Evolutionary conservation across 2,888 invertebrate species (phyloP).

Genomic region (Teleiodes luculella): DNA sequence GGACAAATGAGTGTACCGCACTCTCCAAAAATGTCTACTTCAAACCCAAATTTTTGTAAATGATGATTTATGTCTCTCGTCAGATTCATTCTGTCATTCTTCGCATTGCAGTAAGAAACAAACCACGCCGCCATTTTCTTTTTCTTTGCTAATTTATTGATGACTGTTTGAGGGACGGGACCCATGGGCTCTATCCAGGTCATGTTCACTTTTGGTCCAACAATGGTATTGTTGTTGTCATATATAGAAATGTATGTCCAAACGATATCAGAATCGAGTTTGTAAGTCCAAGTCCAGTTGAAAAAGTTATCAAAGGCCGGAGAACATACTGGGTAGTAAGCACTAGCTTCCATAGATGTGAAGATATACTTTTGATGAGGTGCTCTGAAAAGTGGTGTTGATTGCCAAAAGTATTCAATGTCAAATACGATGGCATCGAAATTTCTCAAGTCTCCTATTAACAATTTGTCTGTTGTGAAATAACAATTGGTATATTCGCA

Average conservation of each 20-base stretch:
- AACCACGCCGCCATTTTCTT: constrained; percentile 61
- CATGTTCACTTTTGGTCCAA: constrained; percentile 60
- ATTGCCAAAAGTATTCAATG: constrained; percentile 54
- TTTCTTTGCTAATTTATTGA: constrained; percentile 41
- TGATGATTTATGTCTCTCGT: constrained; percentile 32
- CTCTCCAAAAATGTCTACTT: constrained; percentile 54
- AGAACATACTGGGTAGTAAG: constrained; percentile 46
- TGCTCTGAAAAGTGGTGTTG: constrained; percentile 42
- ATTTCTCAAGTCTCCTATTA: constrained; percentile 45
- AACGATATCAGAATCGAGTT: constrained; percentile 52
- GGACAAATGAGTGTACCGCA: constrained; percentile 53
- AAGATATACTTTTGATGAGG: constrained; percentile 71
- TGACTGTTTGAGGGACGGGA: constrained; percentile 34
- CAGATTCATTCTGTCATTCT: constrained; percentile 34
- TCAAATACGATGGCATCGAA: constrained; percentile 77
- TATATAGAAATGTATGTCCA: constrained; percentile 44
- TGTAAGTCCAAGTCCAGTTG: constrained; percentile 61
- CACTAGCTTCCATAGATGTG: constrained; percentile 50
- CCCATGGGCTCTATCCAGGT: constrained; percentile 43
- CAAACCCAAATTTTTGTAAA: constrained; percentile 39
- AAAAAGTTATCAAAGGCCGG: constrained; percentile 44
- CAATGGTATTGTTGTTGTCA: constrained; percentile 39
- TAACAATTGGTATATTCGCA: constrained; percentile 67
- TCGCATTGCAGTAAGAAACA: constrained; percentile 48
- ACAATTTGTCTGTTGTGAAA: constrained; percentile 49